phyloP scores from a whole-genome alignment of 2,113 vertebrate species.

The Garra rufa region DNA sequence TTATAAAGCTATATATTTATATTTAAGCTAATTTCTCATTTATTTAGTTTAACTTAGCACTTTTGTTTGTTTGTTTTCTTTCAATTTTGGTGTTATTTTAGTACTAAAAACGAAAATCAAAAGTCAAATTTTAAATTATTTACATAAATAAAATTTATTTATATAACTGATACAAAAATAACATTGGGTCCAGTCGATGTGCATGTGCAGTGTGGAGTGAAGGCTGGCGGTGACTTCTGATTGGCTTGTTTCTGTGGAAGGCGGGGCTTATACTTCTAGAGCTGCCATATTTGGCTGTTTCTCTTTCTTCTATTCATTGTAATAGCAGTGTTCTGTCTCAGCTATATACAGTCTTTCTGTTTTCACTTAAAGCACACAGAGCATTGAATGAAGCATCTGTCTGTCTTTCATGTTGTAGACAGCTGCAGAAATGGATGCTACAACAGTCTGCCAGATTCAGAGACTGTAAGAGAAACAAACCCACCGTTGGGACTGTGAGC shows the following conservation, averaged over 20 bases:
- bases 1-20: too few relatives aligned
- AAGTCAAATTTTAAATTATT: too few relatives aligned
- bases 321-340: background rate
- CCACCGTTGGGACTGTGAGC: background rate
- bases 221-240: background rate
- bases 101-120: too few relatives aligned
- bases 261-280: background rate
- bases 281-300: conserved; percentile 6
- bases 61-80: too few relatives aligned
- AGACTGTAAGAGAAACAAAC: background rate
- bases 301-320: background rate
- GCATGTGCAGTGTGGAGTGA: background rate
- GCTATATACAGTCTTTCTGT: background rate
- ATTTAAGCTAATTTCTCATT: too few relatives aligned
- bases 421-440: background rate
- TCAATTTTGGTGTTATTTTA: too few relatives aligned
- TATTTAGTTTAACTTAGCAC: too few relatives aligned
- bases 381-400: background rate
- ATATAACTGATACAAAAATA: background rate
- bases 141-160: background rate
- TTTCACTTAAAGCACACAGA: background rate
- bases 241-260: background rate
- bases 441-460: background rate
- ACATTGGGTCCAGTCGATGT: background rate
- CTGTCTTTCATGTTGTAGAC: background rate